phyloP scores from a whole-genome alignment of 1,140 invertebrate genomes.

The Ylistrum balloti region DNA sequence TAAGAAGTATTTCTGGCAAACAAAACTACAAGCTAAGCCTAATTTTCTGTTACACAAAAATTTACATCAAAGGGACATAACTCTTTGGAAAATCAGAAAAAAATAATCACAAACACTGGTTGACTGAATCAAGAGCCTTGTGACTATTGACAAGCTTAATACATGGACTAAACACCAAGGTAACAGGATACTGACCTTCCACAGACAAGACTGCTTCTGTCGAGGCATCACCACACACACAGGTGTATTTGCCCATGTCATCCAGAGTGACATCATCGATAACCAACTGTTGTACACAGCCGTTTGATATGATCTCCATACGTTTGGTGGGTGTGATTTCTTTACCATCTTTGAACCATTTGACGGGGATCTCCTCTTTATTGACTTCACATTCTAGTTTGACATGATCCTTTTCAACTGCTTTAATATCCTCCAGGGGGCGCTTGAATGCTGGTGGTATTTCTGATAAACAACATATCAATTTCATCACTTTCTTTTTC shows the following conservation, averaged over 20 bases:
- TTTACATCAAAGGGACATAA: too few relatives aligned
- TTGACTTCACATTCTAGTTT: slow-evolving; percentile 67
- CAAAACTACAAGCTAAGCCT: too few relatives aligned
- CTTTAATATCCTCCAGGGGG: slow-evolving; percentile 63
- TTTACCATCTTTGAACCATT: slow-evolving; percentile 95
- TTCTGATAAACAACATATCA: slow-evolving; percentile 56
- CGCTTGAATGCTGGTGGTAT: slow-evolving; percentile 66
- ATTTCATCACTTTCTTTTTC: neutral
- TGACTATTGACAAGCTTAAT: too few relatives aligned
- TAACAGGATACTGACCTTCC: slow-evolving; percentile 59
- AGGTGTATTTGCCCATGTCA: slow-evolving; percentile 70
- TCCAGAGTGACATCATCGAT: slow-evolving; percentile 63
- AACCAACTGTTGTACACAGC: slow-evolving; percentile 61
- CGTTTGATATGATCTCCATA: slow-evolving; percentile 84
- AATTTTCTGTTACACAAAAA: too few relatives aligned
- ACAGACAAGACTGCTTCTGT: slow-evolving; percentile 62
- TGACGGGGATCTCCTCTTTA: slow-evolving; percentile 66
- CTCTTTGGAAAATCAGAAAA: too few relatives aligned
- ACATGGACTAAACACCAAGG: too few relatives aligned
- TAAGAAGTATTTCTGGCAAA: too few relatives aligned
- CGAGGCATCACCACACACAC: slow-evolving; percentile 66
- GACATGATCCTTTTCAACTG: slow-evolving; percentile 61
- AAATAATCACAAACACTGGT: too few relatives aligned
- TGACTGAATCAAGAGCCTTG: too few relatives aligned
- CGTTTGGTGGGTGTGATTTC: slow-evolving; percentile 85